These are phyloP conservation scores for Schlechtendalia chinensis DNA, from an alignment of 1,140 invertebrate genomes.

Conservation along the genomic window DNA sequence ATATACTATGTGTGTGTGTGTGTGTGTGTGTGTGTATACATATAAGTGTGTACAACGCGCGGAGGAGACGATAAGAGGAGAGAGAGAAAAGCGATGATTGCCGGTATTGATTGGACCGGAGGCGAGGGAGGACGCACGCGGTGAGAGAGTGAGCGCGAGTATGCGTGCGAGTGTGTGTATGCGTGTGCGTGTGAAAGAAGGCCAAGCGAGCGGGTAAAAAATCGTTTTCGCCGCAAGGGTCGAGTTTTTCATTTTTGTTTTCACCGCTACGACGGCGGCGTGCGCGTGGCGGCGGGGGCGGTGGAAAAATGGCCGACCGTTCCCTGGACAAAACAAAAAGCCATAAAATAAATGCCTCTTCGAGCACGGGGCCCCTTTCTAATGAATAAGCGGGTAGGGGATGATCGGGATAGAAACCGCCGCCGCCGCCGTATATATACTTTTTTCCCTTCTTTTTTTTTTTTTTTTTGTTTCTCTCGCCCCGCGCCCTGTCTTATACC, in stretches of 20 bases:
- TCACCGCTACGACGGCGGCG: slow-evolving; percentile 12
- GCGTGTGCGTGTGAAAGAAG: slow-evolving; percentile 29
- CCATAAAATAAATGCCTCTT: slow-evolving; percentile 50
- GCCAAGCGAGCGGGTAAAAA: slow-evolving; percentile 48
- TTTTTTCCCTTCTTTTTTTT: slow-evolving; percentile 39
- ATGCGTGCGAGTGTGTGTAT: neutral
- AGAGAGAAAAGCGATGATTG: slow-evolving; percentile 46
- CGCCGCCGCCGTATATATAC: slow-evolving; percentile 5
- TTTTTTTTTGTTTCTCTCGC: neutral
- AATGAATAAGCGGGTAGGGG: slow-evolving; percentile 45
- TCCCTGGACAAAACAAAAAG: slow-evolving; percentile 50
- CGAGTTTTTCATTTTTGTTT: slow-evolving; percentile 50
- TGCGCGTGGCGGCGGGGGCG: neutral
- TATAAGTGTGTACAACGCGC: neutral
- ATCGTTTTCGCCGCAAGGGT: slow-evolving; percentile 48
- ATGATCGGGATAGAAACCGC: slow-evolving; percentile 36
- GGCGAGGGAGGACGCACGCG: slow-evolving; percentile 17
- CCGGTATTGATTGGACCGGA: slow-evolving; percentile 48
- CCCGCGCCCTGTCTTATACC: neutral
- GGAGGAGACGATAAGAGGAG: neutral
- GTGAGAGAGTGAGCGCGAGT: too few species aligned
- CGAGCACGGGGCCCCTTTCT: slow-evolving; percentile 45
- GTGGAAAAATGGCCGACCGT: slow-evolving; percentile 47
- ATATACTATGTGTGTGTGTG: neutral
- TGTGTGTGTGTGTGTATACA: neutral